phyloP scores from a whole-genome alignment of 1,140 invertebrate species.

The Lasioglossum albipes region DNA sequence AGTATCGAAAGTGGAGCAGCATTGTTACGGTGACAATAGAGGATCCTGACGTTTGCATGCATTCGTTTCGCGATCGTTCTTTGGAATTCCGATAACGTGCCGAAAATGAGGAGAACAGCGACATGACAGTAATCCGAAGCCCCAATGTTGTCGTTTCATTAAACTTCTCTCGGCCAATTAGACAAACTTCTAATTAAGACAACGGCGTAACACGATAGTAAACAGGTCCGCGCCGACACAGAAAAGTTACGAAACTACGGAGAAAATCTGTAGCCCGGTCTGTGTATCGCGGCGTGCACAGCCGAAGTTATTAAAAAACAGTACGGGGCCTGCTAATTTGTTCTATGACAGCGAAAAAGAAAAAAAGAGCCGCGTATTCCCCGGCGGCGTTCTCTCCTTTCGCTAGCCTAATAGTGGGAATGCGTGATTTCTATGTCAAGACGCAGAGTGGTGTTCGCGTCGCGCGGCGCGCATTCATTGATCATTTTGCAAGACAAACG shows the following conservation, averaged over 20 bases:
- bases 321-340: neutral
- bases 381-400: slow-evolving; percentile 6
- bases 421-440: slow-evolving; percentile 29
- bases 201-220: neutral
- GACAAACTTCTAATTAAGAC: neutral
- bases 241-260: neutral
- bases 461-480: slow-evolving; percentile 38
- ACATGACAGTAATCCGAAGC: neutral
- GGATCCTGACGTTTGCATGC: no score
- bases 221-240: neutral
- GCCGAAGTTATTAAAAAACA: neutral
- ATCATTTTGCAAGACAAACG: slow-evolving; percentile 50
- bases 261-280: neutral
- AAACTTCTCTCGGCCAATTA: neutral
- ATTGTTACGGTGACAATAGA: no score
- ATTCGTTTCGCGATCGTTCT: no score
- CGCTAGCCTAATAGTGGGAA: slow-evolving; percentile 22
- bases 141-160: neutral
- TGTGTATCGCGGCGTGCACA: neutral
- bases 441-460: neutral
- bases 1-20: no score
- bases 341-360: slow-evolving; percentile 1
- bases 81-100: no score
- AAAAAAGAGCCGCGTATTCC: neutral
- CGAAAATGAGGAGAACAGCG: no score